Base-by-base conservation (phyloP, 2,113 vertebrate species). In the Siniperca chuatsi region DNA sequence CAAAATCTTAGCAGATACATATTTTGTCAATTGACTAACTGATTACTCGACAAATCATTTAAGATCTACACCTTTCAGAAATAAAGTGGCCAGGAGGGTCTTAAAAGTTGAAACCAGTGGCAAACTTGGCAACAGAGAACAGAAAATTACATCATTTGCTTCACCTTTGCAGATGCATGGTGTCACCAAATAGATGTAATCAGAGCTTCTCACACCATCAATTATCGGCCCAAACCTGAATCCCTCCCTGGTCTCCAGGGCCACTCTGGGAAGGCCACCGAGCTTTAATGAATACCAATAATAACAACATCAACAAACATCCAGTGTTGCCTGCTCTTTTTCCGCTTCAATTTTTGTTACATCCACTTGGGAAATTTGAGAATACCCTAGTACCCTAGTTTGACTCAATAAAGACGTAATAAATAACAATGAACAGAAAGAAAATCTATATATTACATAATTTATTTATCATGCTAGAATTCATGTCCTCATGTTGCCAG, bases 221-320 rank as follows among this genome's bases (percentile, higher is more conserved):
- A 64, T 37, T 35, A 33, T 20, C 18, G 4, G 61, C 37, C 35
- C 40, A 11, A 48, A 29, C 42, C 25, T 62, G 25, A 48, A 8
- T 40, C 64, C 2, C 21, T 66, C 64, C 13, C 2, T 65, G 37
- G 20, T 42, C 62, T 65, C 37, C 2, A 13, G 73, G 11, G 58
- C 18, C 54, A 11, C 46, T 46, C 23, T 21, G 52, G 40, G 52
- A 21, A 58, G 11, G 37, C n/a, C 18, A 7, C 25, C 16, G 4
- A 21, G 75, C 50, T 29, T 68, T 48, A 52, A 71, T 54, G 61
- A 76, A 76, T 55, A 33, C 40, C 16, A 46, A 35, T 46, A 68
- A 68, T 25, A 21, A 8, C 40, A 78, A 8, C 37, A 79, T 2
- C 40, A 67, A 25, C 40, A 50, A 44, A 67, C 64, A 68, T 29